Percentiles rank a stretch among this genome's conserved stretches.
Evolutionary conservation across 2,113 vertebrate genomes (phyloP).

Genomic region (Labeo catla): DNA sequence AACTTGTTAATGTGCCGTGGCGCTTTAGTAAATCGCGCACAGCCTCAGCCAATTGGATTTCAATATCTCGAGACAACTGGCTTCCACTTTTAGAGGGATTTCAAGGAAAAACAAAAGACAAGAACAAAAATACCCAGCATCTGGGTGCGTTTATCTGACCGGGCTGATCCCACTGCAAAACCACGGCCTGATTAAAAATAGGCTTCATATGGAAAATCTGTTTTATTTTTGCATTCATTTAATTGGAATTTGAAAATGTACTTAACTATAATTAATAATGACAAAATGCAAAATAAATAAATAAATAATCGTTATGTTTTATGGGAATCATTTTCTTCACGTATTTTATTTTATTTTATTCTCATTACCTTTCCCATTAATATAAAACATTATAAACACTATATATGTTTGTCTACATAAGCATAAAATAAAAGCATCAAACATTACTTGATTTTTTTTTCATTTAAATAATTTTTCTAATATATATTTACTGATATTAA

Average conservation of each 20-base stretch:
- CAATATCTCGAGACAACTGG: constrained; percentile 65
- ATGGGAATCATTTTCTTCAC: too few species aligned
- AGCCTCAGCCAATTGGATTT: constrained; percentile 68
- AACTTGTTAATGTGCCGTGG: constrained; percentile 68
- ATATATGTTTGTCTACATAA: too few species aligned
- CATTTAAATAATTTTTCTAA: too few species aligned
- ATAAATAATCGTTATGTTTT: too few species aligned
- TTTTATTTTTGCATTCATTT: not conserved
- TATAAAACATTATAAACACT: too few species aligned
- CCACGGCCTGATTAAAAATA: not conserved
- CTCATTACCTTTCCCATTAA: too few species aligned
- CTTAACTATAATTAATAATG: not conserved
- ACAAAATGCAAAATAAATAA: too few species aligned
- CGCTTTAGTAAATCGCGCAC: constrained; percentile 57
- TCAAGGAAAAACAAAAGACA: constrained; percentile 40
- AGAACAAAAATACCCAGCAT: constrained; percentile 54
- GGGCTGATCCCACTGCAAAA: constrained; percentile 7
- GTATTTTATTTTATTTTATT: too few species aligned
- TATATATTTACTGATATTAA: too few species aligned
- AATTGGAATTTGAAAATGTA: not conserved
- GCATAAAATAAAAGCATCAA: too few species aligned
- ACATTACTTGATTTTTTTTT: too few species aligned
- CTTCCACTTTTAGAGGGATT: constrained; percentile 57
- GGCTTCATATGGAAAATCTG: not conserved
- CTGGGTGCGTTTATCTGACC: constrained; percentile 45